Percentiles rank a stretch among this genome's conserved stretches.
Evolutionary conservation across 2,797 vertebrate genomes (phyloP).

Genomic region (Ctenosaura bakeri): DNA sequence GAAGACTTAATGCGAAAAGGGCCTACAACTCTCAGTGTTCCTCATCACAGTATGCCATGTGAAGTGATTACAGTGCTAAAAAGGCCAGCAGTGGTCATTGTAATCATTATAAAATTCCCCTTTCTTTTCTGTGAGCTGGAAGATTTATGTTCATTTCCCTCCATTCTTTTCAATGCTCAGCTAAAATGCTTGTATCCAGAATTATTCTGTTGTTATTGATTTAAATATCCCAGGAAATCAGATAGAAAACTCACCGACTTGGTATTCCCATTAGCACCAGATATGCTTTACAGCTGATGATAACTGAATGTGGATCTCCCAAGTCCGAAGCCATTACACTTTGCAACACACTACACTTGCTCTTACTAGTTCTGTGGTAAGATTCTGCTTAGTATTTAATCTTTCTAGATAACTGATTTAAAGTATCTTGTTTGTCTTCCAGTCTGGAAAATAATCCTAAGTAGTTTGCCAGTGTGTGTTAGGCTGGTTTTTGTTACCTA

Average conservation of each 20-base stretch:
- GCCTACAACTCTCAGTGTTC: too few relatives aligned
- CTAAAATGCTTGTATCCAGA: background rate
- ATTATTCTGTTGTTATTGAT: background rate
- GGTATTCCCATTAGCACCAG: too few relatives aligned
- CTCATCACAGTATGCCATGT: too few relatives aligned
- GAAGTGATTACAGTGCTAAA: background rate
- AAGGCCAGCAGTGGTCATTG: too few relatives aligned
- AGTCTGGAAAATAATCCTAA: conserved; percentile 7
- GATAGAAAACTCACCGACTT: background rate
- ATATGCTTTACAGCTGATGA: background rate
- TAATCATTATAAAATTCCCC: background rate
- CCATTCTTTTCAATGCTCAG: background rate
- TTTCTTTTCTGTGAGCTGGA: background rate
- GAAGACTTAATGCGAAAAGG: too few relatives aligned
- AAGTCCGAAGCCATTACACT: background rate
- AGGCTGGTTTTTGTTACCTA: background rate
- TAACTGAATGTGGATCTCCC: background rate
- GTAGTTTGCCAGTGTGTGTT: background rate
- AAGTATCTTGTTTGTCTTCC: conserved; percentile 17
- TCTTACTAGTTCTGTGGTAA: background rate
- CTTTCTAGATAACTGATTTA: background rate
- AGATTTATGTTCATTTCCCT: background rate
- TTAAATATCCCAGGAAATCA: background rate
- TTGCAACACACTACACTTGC: background rate
- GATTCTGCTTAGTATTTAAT: conserved; percentile 3